Evolutionary conservation across 2,113 vertebrate genomes (phyloP).

Genomic region (Mesembrinibis cayennensis): DNA sequence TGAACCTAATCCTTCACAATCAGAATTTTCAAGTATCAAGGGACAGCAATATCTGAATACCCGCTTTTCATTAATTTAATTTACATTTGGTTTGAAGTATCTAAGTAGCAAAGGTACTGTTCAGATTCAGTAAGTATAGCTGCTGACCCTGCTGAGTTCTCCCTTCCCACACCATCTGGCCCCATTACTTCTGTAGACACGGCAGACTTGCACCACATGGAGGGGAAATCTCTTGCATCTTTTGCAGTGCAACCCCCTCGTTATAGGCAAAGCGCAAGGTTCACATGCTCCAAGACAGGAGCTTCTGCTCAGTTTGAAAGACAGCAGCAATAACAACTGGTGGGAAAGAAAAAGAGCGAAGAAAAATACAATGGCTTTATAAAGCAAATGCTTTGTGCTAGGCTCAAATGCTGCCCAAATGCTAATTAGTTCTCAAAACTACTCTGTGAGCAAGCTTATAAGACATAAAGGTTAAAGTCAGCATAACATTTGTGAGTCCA

Average conservation of each 20-base stretch:
- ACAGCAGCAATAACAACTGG: not conserved
- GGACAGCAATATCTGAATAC: not conserved
- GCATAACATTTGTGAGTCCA: not conserved
- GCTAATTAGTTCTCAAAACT: not conserved
- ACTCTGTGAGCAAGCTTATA: not conserved
- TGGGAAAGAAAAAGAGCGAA: constrained; percentile 7
- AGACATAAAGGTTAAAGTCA: not conserved
- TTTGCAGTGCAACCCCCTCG: constrained; percentile 10
- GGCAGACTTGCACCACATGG: not conserved
- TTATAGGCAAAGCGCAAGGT: constrained; percentile 18
- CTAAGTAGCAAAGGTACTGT: constrained; percentile 19
- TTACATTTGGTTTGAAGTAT: constrained; percentile 16
- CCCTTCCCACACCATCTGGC: constrained; percentile 52
- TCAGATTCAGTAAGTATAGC: constrained; percentile 10
- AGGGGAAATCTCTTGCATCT: constrained; percentile 35
- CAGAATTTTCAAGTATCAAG: constrained; percentile 23
- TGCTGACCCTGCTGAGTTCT: constrained; percentile 47
- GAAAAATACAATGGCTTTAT: not conserved
- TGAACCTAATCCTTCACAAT: constrained; percentile 39
- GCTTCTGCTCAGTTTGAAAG: constrained; percentile 28
- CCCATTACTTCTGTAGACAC: constrained; percentile 7
- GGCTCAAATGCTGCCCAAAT: not conserved
- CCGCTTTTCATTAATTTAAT: constrained; percentile 27
- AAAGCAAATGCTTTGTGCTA: not conserved
- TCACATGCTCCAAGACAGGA: constrained; percentile 20